Base-by-base conservation (phyloP, 2,888 invertebrate species). In the Alviniconcha strummeri region DNA sequence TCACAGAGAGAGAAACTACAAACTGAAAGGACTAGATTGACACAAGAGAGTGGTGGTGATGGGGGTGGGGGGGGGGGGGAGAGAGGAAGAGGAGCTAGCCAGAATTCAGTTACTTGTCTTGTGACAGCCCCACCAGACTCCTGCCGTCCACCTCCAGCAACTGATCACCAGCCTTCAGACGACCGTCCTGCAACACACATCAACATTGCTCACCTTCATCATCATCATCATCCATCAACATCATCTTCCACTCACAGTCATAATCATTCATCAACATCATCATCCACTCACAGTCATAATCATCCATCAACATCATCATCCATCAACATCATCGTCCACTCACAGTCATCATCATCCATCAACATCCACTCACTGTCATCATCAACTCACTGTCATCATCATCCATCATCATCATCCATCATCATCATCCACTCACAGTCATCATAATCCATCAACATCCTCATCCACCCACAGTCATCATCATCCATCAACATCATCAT, bases 131-230 rank as follows among this genome's bases (percentile, higher is more conserved):
- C 85, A 98, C 96, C 84, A 98, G 95, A 90, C 98, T 98, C 93
- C 98, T 97, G 15, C 99, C 99, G 94, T 99, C 99, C 1, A 99
- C 99, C 87, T 98, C 97, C 71, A 99, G 94, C 88, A 99, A 95
- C 94, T 99, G 99, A 95, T 99, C 99, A 17, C 99, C 99, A 86
- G 98, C 98, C 90, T 98, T 97, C 84, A 99, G 95, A 80, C 99
- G 95, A 0, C 99, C 98, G 95, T 99, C 99, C 95, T 96, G 91
- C 7, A 4, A 52, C 60, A 60, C 60, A 56, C 6, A 52, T n/a
- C 17, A 56, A 6, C n/a, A 5, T 9, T 5, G 7, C 36, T 13
- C 52, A 71, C n/a, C 9, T 7, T 11, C 67, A 19, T 71, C 36
- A 36, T 36, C 36, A n/a, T n/a, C n/a, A 36, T 36, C 36, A 36